Conservation (phyloP, 1,140 invertebrate species). For the Leptestheria dahalacensis region DNA sequence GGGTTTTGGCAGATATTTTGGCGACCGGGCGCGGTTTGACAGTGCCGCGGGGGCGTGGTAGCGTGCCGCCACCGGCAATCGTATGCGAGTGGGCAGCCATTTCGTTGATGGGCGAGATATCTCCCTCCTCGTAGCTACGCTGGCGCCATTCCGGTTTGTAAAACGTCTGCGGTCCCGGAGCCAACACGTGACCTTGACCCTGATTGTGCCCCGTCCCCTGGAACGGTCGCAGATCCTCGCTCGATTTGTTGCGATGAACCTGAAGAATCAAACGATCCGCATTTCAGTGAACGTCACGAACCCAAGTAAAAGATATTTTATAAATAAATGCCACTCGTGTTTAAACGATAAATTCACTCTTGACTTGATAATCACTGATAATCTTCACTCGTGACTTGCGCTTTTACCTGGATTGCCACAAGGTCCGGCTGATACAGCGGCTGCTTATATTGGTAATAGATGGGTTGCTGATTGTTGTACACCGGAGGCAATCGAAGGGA, state of each 20-base stretch:
- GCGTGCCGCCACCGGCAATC: slow-evolving; percentile 47
- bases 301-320: no score
- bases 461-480: not conserved
- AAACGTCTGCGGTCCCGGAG: no score
- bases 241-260: slow-evolving; percentile 9
- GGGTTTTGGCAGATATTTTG: slow-evolving; percentile 53
- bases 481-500: not conserved
- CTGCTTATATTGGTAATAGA: slow-evolving; percentile 20
- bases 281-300: no score
- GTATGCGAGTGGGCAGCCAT: slow-evolving; percentile 22
- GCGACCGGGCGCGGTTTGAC: slow-evolving; percentile 70
- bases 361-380: no score
- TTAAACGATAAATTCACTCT: no score
- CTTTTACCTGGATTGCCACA: slow-evolving; percentile 54
- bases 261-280: no score
- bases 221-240: slow-evolving; percentile 1
- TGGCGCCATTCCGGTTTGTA: slow-evolving; percentile 43
- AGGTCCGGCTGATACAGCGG: slow-evolving; percentile 41
- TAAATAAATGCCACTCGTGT: no score
- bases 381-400: no score
- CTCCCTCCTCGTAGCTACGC: slow-evolving; percentile 72
- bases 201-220: not conserved
- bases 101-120: slow-evolving; percentile 75
- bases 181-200: no score
- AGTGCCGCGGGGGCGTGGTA: slow-evolving; percentile 62